Base-by-base conservation (phyloP, 2,888 invertebrate genomes). In the Leptinotarsa haldemani region DNA sequence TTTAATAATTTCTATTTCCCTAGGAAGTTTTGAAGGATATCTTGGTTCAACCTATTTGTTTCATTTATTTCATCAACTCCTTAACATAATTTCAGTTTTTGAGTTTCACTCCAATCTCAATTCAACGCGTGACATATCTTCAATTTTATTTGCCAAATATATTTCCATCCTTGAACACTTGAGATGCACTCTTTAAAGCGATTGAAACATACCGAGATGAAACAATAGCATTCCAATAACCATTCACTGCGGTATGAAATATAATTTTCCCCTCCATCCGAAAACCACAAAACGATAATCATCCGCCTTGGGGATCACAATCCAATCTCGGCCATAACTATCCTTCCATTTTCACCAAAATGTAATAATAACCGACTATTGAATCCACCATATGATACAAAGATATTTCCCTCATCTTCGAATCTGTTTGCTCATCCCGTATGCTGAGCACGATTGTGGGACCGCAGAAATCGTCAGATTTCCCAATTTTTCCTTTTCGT, bases 381-480 rank as follows among this genome's bases (percentile, higher is more conserved):
- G 61, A 61, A 61, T 61, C 16, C 61, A 40, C 61, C 61, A 40
- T n/a, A 61, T 61, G 61, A 25, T 40, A 40, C 25, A 61, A 61
- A 40, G 56, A 68, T 40, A 53, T 53, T 67, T 15, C 18, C n/a
- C 30, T 18, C 68, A 47, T 56, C 58, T 68, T 20, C 15, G 20
- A 56, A 22, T 46, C 53, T 58, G 68, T 68, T 68, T 56, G 68
- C 56, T 40, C 56, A 68, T 68, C 68, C 56, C 47, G 68, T 68
- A 56, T 40, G 68, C 68, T 7, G 25, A 40, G 22, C 68, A 46
- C 68, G 68, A 58, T 68, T 56, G 20, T 18, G 56, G 67, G 67
- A 53, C 67, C 67, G 47, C 67, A 53, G 53, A 67, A 67, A 67
- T 67, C 52, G 53, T 22, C 68, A 56, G 68, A 56, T 68, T 68